Percentiles rank a stretch among this genome's conserved stretches.
phyloP scores from a whole-genome alignment of 2,888 invertebrate species.

The Onthophagus sagittarius region DNA sequence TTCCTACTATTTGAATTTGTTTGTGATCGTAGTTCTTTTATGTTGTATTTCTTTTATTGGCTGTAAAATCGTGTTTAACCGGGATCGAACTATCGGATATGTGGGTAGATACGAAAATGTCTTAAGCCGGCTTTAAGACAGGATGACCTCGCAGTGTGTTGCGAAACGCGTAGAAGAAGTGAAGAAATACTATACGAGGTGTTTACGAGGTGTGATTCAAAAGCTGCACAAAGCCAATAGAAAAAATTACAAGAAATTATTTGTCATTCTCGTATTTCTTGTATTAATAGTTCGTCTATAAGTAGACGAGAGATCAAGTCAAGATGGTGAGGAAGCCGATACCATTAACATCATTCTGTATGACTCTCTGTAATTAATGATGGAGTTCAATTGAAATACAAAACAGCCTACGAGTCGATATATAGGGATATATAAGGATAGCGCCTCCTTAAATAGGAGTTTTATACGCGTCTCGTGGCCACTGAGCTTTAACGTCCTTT shows the following conservation, averaged over 20 bases:
- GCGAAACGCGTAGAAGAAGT: background rate
- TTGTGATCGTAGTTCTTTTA: too few relatives aligned
- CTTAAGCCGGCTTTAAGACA: background rate
- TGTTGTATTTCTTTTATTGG: background rate
- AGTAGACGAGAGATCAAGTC: too few relatives aligned
- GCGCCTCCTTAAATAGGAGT: background rate
- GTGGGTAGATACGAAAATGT: background rate
- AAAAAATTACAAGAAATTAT: background rate
- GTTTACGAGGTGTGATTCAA: background rate
- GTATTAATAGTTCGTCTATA: too few relatives aligned
- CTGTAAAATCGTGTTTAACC: background rate
- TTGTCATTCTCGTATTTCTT: too few relatives aligned
- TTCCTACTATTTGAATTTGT: too few relatives aligned
- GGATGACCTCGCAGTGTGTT: background rate
- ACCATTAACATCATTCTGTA: background rate
- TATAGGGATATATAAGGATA: background rate
- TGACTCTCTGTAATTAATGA: background rate
- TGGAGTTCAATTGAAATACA: background rate
- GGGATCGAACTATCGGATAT: background rate
- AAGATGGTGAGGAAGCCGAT: background rate
- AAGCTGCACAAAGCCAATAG: background rate
- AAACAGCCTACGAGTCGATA: background rate
- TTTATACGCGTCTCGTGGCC: background rate
- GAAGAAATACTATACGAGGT: background rate
- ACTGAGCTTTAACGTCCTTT: background rate